A percentile compares a stretch with the other conserved stretches of the same genome.
Conservation (phyloP, 2,888 invertebrate genomes). For the Anoncus sp. region DNA sequence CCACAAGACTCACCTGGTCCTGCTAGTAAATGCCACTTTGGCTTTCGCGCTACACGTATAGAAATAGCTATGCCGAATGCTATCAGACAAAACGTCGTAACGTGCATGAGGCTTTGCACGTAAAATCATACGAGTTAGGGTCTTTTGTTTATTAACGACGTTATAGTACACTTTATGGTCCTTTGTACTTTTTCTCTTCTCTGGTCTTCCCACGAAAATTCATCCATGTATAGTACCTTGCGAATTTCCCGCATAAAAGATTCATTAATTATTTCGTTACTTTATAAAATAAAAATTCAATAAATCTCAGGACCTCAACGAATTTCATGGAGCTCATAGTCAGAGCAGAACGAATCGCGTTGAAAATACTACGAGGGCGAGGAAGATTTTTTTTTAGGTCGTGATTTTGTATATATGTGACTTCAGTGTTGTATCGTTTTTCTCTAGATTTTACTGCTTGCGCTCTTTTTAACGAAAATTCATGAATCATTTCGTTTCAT, state of each 20-base stretch:
- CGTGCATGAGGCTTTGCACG: background rate
- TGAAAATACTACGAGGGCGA: too few relatives aligned
- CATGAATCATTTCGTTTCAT: too few relatives aligned
- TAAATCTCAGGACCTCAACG: background rate
- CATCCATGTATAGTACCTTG: constrained; percentile 25
- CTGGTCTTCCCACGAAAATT: constrained; percentile 26
- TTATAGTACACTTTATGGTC: background rate
- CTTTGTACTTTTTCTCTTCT: constrained; percentile 21
- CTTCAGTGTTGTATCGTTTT: too few relatives aligned
- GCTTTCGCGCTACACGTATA: constrained; percentile 51
- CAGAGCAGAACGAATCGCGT: too few relatives aligned
- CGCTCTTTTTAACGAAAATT: too few relatives aligned
- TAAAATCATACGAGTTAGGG: background rate
- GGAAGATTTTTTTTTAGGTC: too few relatives aligned
- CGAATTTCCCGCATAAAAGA: constrained; percentile 5
- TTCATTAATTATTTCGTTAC: background rate
- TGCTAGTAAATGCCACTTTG: constrained; percentile 53
- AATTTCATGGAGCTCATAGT: background rate
- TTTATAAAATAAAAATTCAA: background rate
- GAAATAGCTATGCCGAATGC: constrained; percentile 9
- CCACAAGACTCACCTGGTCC: constrained; percentile 62
- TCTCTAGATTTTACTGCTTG: too few relatives aligned
- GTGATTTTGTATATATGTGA: too few relatives aligned
- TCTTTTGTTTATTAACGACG: background rate
- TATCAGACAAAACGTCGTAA: constrained; percentile 12